Evolutionary conservation across 2,888 invertebrate genomes (phyloP).

Genomic region (Cryptosula pallasiana): DNA sequence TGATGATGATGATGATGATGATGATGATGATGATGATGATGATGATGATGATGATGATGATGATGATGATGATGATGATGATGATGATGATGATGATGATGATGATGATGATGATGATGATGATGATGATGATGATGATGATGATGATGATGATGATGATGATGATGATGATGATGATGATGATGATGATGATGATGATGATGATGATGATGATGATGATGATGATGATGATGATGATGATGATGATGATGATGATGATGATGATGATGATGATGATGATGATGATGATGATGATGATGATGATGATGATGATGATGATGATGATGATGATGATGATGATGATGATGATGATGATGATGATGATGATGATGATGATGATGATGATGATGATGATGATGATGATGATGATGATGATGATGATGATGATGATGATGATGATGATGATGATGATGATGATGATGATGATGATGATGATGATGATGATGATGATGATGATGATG

Average conservation of each 20-base stretch:
- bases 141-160: slow-evolving; percentile 10
- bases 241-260: slow-evolving; percentile 10
- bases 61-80: no score
- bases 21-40: slow-evolving; percentile 10
- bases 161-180: slow-evolving; percentile 10
- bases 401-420: slow-evolving; percentile 10
- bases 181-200: slow-evolving; percentile 10
- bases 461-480: slow-evolving; percentile 10
- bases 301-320: slow-evolving; percentile 10
- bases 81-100: no score
- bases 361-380: slow-evolving; percentile 10
- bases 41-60: no score
- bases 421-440: slow-evolving; percentile 10
- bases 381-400: slow-evolving; percentile 10
- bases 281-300: slow-evolving; percentile 10
- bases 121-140: slow-evolving; percentile 10
- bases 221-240: slow-evolving; percentile 10
- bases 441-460: slow-evolving; percentile 10
- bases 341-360: slow-evolving; percentile 10
- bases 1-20: slow-evolving; percentile 10
- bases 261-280: slow-evolving; percentile 10
- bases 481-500: slow-evolving; percentile 10
- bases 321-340: slow-evolving; percentile 10
- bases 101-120: no score
- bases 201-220: slow-evolving; percentile 10